These are phyloP conservation scores for Papilio machaon DNA, from an alignment of 1,140 invertebrate genomes.

Conservation along the genomic window DNA sequence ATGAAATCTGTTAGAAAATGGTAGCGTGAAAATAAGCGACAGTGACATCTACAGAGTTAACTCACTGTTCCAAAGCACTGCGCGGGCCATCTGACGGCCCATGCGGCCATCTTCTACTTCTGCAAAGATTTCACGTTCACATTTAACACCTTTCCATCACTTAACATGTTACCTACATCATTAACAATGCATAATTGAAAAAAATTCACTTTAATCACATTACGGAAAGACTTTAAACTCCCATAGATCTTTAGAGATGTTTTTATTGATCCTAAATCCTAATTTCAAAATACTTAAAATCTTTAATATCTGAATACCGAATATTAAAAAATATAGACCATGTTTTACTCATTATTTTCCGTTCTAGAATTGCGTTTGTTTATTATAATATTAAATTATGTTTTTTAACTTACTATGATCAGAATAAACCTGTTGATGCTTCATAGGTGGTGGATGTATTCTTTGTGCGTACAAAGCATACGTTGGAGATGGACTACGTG, in stretches of 20 bases:
- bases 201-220: no score
- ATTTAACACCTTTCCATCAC: background rate
- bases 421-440: constrained; percentile 72
- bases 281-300: no score
- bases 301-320: no score
- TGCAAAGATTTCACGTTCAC: constrained; percentile 82
- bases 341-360: no score
- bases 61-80: constrained; percentile 92
- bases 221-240: no score
- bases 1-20: constrained; percentile 35
- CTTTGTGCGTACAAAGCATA: constrained; percentile 80
- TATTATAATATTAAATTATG: background rate
- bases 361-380: background rate
- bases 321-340: no score
- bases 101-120: constrained; percentile 89
- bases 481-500: constrained; percentile 82
- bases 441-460: constrained; percentile 74
- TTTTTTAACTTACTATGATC: constrained; percentile 73
- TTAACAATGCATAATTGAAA: no score
- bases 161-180: background rate
- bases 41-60: constrained; percentile 62
- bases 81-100: constrained; percentile 88
- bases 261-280: no score
- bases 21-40: constrained; percentile 58
- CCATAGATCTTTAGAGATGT: no score